A percentile compares a stretch with the other conserved stretches of the same genome.
Conservation (phyloP, 1,140 invertebrate species). For the Pseudomyrmex concolor region DNA sequence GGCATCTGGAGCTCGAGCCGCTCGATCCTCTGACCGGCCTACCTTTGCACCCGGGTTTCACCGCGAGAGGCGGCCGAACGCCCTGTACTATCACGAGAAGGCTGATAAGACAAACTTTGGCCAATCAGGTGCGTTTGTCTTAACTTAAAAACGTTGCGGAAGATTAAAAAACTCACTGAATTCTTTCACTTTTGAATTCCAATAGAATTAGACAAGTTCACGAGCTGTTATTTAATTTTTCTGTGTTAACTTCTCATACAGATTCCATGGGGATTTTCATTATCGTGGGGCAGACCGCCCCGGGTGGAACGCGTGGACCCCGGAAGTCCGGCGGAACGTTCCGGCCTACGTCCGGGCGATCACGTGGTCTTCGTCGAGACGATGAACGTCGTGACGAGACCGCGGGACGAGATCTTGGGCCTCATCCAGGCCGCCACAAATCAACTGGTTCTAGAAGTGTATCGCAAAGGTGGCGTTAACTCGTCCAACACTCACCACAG, state of each 20-base stretch:
- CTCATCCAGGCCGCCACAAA: slow-evolving; percentile 91
- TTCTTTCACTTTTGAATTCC: background rate
- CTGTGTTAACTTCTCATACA: slow-evolving; percentile 50
- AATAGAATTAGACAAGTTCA: too few species aligned
- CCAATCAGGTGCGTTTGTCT: slow-evolving; percentile 77
- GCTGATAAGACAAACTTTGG: slow-evolving; percentile 80
- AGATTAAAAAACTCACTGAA: background rate
- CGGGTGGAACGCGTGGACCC: slow-evolving; percentile 94
- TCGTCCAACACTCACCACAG: slow-evolving; percentile 68
- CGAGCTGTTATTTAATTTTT: background rate
- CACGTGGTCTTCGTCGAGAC: slow-evolving; percentile 94
- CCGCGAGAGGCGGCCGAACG: slow-evolving; percentile 88
- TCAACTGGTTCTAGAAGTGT: slow-evolving; percentile 91
- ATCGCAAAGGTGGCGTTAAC: slow-evolving; percentile 85
- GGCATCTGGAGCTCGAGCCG: slow-evolving; percentile 92
- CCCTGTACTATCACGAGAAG: slow-evolving; percentile 92
- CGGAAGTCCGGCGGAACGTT: slow-evolving; percentile 91
- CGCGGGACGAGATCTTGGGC: slow-evolving; percentile 91
- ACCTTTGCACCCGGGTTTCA: slow-evolving; percentile 80
- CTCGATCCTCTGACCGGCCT: slow-evolving; percentile 82
- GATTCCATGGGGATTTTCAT: slow-evolving; percentile 89
- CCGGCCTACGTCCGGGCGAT: slow-evolving; percentile 92
- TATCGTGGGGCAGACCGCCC: slow-evolving; percentile 96
- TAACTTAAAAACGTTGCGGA: background rate
- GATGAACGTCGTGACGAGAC: slow-evolving; percentile 93